phyloP scores from a whole-genome alignment of 1,140 invertebrate species.

The Pantala flavescens region DNA sequence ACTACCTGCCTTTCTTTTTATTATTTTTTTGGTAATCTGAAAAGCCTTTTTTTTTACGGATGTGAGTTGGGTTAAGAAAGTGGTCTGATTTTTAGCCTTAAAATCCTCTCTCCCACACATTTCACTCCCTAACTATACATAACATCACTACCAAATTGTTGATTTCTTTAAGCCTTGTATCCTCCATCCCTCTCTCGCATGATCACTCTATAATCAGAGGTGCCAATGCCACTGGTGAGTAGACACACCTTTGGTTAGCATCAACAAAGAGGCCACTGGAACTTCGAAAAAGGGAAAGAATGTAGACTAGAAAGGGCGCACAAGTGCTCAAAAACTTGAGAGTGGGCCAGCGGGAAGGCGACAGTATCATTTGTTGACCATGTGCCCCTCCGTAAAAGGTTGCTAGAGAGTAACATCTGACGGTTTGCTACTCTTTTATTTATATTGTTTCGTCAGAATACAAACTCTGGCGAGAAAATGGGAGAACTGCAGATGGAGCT shows the following conservation, averaged over 20 bases:
- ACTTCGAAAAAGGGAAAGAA: conserved; percentile 9
- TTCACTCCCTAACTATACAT: no score
- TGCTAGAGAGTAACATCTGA: neutral
- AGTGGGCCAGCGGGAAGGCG: neutral
- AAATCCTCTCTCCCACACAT: no score
- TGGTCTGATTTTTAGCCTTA: neutral
- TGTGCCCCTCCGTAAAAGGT: neutral
- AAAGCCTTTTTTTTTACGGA: neutral
- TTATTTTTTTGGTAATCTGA: neutral
- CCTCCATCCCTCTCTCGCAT: neutral
- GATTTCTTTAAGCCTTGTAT: neutral
- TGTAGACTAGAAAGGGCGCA: conserved; percentile 8
- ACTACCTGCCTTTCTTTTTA: neutral
- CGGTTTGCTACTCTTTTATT: neutral
- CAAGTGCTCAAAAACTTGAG: neutral
- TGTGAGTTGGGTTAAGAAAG: neutral
- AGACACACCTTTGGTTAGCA: neutral
- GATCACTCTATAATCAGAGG: neutral
- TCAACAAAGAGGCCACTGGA: conserved; percentile 1
- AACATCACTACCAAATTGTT: no score
- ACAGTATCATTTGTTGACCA: neutral
- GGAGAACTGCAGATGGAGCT: neutral
- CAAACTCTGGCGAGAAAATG: neutral
- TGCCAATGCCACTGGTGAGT: neutral
- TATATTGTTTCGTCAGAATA: neutral